Percentiles rank a stretch among this genome's conserved stretches.
Evolutionary conservation across 2,797 vertebrate species (phyloP).

Genomic region (Taeniopygia guttata): DNA sequence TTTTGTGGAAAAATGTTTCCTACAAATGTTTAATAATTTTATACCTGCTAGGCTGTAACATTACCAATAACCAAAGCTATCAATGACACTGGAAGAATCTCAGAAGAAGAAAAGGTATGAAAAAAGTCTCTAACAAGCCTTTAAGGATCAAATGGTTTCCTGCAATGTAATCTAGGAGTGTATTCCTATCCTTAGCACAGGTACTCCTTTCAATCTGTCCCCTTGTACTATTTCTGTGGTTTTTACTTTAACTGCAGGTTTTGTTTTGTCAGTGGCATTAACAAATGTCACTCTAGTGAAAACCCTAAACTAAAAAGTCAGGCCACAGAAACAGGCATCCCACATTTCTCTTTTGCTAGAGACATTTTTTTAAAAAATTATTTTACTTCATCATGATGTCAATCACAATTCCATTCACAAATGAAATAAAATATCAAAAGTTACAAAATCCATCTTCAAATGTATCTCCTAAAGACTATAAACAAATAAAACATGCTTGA

Average conservation of each 20-base stretch:
- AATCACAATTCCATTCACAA: background rate
- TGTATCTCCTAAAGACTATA: background rate
- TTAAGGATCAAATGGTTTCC: background rate
- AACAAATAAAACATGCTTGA: background rate
- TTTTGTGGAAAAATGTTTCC: background rate
- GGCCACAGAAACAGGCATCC: background rate
- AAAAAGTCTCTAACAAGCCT: background rate
- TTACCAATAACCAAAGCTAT: background rate
- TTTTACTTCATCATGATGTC: background rate
- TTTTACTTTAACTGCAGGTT: background rate
- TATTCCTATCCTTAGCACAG: background rate
- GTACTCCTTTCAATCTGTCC: background rate
- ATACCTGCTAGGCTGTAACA: background rate
- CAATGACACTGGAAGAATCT: background rate
- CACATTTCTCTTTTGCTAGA: background rate
- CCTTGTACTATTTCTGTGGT: background rate
- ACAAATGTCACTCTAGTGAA: background rate
- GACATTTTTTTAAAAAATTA: rapidly evolving
- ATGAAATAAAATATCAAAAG: background rate
- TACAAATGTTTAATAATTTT: background rate
- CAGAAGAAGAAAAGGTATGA: background rate
- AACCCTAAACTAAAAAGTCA: background rate
- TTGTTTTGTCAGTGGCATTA: background rate
- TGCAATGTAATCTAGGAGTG: background rate
- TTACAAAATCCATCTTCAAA: background rate